Percentiles rank a stretch among this genome's conserved stretches.
Conservation (phyloP, 2,797 vertebrate species). For the Epinephelus coioides region DNA sequence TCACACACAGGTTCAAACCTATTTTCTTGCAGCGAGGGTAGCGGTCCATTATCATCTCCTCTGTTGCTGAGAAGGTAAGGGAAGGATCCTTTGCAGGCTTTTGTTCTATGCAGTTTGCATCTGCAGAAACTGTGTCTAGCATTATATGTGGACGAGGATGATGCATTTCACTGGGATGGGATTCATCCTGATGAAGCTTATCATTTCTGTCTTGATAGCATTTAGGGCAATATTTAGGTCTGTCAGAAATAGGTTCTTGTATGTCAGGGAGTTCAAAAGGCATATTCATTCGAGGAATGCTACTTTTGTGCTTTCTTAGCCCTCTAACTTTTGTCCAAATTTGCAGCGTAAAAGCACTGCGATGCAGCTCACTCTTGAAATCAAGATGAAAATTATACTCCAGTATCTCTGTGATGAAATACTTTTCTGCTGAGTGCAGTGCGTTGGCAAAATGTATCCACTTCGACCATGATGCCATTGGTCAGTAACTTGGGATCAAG, state of each 20-base stretch:
- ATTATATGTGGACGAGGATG: not conserved
- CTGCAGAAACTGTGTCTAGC: not conserved
- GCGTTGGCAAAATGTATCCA: slow-evolving; percentile 24
- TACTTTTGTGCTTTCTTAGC: rapidly evolving
- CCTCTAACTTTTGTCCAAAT: not conserved
- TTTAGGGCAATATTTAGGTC: slow-evolving; percentile 24
- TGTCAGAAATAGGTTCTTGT: not conserved
- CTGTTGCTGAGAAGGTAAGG: not conserved
- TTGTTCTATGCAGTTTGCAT: not conserved
- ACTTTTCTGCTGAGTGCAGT: slow-evolving; percentile 2
- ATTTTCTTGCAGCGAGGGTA: slow-evolving; percentile 30
- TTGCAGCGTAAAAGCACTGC: not conserved
- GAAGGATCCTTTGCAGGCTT: not conserved
- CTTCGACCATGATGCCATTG: slow-evolving; percentile 48
- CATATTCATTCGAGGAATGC: rapidly evolving
- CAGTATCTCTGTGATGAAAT: slow-evolving; percentile 50
- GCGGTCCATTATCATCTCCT: not conserved
- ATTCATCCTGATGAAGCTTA: not conserved
- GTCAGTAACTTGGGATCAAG: slow-evolving; percentile 48
- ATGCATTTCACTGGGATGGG: not conserved
- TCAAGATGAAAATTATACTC: slow-evolving; percentile 51
- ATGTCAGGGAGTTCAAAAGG: slow-evolving; percentile 40
- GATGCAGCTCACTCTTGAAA: slow-evolving; percentile 28
- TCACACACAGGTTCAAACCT: slow-evolving; percentile 38
- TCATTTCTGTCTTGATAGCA: slow-evolving; percentile 29